Evolutionary conservation across 2,888 invertebrate species (phyloP), one percentile per base, ranked within the genome.

Genomic region (Bellardia pandia): DNA sequence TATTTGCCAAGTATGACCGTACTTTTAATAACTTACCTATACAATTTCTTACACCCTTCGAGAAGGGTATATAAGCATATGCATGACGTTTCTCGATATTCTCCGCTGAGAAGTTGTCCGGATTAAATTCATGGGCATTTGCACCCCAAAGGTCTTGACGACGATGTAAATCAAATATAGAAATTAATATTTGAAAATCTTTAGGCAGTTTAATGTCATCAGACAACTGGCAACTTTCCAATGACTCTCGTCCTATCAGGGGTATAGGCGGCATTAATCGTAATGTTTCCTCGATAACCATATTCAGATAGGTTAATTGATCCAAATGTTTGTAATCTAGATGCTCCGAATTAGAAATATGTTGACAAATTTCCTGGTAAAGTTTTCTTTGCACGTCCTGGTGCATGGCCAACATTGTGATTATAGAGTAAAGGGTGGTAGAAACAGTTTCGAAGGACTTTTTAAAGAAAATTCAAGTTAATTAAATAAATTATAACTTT

Each of bases 1-100:
- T 23, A 23, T 23, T 23, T 23, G 23, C 23, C 23, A 23, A 23
- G 1, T 23, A 23, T 23, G 23, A 23, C 23, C 23, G 23, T 23
- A 76, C 2, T 16, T 11, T 69, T 9, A 58, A 42, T 1, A 11
- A 76, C 71, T 86, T 88, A 89, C 90, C 90, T 37, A 91, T 89
- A 72, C 91, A 90, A 85, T 90, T 91, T 6, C 91, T 76, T 7
- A 88, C 75, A 14, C 91, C 91, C 48, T 90, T 90, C 0, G 90
- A 90, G 62, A 90, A 91, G 9, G 91, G 91, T 85, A 91, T 89
- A 68, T 89, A 91, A 1, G 90, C 90, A 74, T 90, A 91, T 0
- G 91, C 89, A 89, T 91, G 90, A 7, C 90, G 86, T 56, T 88
- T 88, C 6, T 78, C 75, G 0, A 89, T 71, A 72, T 90, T 90